Evolutionary conservation across 2,113 vertebrate genomes (phyloP), one percentile per base, ranked within the genome.

Genomic region (Myotis lucifugus): DNA sequence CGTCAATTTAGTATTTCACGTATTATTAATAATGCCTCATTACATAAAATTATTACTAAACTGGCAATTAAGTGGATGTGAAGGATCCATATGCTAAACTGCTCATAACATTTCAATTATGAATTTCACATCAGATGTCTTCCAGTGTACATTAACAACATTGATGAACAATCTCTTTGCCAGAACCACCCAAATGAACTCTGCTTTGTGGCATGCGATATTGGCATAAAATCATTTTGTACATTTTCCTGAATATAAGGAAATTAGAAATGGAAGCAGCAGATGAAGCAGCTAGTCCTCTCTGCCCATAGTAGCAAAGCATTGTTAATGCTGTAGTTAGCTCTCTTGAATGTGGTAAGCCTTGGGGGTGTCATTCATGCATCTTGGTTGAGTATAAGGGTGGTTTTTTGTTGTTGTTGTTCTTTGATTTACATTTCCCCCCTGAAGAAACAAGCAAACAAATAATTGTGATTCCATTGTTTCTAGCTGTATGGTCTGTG

Each of bases 1-100:
- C 40, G 96, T 98, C 98, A 98, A 98, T 98, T 98, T 98, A 97
- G 94, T 98, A 96, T 98, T 98, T 98, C 98, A 98, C 95, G 70
- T 98, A 98, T 98, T 98, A 98, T 98, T 98, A 98, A 98, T 98
- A 98, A 98, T 98, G 98, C 95, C 97, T 98, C 98, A 98, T 98
- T 98, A 98, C 96, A 97, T 98, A 98, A 98, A 98, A 98, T 98
- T 98, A 98, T 98, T 98, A 98, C 98, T 98, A 98, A 98, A 98
- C 98, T 98, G 97, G 98, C 97, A 98, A 98, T 98, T 98, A 98
- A 98, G 98, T 98, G 98, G 96, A 98, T 98, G 98, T 98, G 98
- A 98, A 98, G 96, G 98, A 98, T 98, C 98, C 98, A 98, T 98
- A 98, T 98, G 98, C 96, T 98, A 97, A 98, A 98, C 97, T 97